Evolutionary conservation across 2,113 vertebrate species (phyloP), one percentile per base, ranked within the genome.

Genomic region (Grantiella picta): DNA sequence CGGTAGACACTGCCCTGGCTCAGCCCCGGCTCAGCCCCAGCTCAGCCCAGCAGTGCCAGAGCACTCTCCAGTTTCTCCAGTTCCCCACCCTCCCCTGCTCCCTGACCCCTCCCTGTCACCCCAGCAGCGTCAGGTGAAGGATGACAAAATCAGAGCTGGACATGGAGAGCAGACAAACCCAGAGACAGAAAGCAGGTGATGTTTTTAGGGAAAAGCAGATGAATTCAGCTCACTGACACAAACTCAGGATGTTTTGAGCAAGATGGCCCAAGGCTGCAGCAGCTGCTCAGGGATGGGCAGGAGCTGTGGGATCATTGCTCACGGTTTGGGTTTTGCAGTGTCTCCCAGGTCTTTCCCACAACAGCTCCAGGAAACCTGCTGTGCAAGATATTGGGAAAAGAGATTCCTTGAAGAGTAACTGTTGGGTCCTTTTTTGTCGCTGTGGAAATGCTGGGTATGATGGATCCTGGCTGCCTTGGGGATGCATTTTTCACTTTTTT

Each of bases 321-420:
- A 0, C 3, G 28, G 15, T 38, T 38, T 38, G 36, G 9, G 21
- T 11, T 49, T 5, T 7, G 13, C 24, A 7, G 53, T 0, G 23
- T 6, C 59, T 60, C 29, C 71, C 36, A 0, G 0, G 12, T 38
- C 23, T 50, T 29, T 16, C 33, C 42, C 63, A 6, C 12, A 27
- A 21, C 8, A 5, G 2, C 5, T 4, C 10, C 11, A 76, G 57
- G 56, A 33, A 44, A 36, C 3, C 4, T 20, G 52, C 59, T 27
- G 14, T 2, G 4, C 20, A 1, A 8, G 57, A 0, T 9, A 1
- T 2, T 8, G 36, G 31, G 5, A n/a, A 64, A 68, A 28, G 29
- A 69, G 23, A 5, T 14, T 52, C 33, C 63, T 28, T 7, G 21
- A 7, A 27, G 64, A 35, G 25, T 7, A n/a, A 63, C 24, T 27